Evolutionary conservation across 2,888 invertebrate genomes (phyloP), one percentile per base, ranked within the genome.

Genomic region (Drosophila tanythrix): DNA sequence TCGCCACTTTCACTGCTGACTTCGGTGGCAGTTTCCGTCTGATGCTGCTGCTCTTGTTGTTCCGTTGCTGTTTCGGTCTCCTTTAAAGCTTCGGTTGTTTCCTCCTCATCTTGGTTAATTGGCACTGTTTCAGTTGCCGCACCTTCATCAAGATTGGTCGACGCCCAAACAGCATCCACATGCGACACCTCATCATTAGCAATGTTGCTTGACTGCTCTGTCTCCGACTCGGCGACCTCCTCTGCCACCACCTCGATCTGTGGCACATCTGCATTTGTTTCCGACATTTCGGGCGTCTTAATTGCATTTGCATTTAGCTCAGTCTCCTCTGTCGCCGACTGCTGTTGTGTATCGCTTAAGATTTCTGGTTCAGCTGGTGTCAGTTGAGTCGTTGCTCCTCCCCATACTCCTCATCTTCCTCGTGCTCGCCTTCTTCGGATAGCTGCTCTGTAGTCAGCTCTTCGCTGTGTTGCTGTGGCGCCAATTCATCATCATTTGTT

Each of bases 401-500:
- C n/a, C 53, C 27, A 51, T 35, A 33, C 36, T 65, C 66, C 21
- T 50, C 36, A 8, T 29, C 29, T 33, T 55, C 31, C 62, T 51
- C 29, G 36, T 48, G 43, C 43, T 58, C 43, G 18, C 46, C 50
- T 31, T 61, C 58, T 21, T 65, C 57, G 21, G 35, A 55, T 35
- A 58, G 29, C 65, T 66, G 64, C 69, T 69, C 79, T 63, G 74
- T 70, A 74, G 63, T 61, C 55, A 51, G 66, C 55, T 72, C 74
- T 59, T 70, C 71, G 48, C 51, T 76, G 60, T 61, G 61, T 57
- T 76, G 76, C 56, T 80, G 68, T 85, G 89, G 86, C 87, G 89
- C 89, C 89, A 88, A 88, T 88, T 88, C 87, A 90, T 88, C 89
- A 86, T 88, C 87, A 90, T 88, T 88, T 88, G 88, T 79, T 90